Percentiles rank a stretch among this genome's conserved stretches.
Evolutionary conservation across 2,113 vertebrate genomes (phyloP).

Genomic region (Vireo altiloquus): DNA sequence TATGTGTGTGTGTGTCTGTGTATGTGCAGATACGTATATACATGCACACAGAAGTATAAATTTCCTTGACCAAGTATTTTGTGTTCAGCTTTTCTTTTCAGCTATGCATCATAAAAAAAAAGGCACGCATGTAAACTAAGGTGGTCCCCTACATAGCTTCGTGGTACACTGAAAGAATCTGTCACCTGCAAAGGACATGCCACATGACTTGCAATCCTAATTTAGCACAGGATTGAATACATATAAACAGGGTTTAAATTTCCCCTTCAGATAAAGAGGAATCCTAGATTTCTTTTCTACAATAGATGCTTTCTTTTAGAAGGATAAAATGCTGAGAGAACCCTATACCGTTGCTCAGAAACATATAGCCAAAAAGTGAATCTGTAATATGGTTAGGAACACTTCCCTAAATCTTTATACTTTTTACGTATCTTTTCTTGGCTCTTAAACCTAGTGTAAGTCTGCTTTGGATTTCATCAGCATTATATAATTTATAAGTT

Average conservation of each 20-base stretch:
- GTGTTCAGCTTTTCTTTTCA: neutral
- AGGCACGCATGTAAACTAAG: neutral
- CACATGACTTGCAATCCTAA: neutral
- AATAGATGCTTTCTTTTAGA: neutral
- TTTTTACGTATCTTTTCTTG: neutral
- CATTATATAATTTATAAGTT: neutral
- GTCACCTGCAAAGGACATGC: neutral
- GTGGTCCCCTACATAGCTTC: neutral
- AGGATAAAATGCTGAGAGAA: neutral
- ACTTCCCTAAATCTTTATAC: neutral
- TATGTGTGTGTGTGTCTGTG: neutral
- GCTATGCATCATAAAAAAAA: neutral
- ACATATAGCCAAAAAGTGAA: neutral
- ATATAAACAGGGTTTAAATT: neutral
- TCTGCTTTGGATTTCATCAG: neutral
- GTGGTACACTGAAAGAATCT: neutral
- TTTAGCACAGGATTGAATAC: neutral
- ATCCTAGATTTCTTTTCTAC: neutral
- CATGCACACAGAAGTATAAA: neutral
- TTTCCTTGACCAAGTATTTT: neutral
- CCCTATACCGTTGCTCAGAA: neutral
- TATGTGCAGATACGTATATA: neutral
- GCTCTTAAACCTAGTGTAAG: neutral
- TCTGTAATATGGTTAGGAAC: neutral
- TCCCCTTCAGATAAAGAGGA: neutral